Evolutionary conservation across 1,140 invertebrate genomes (phyloP).

Genomic region (Listronotus oregonensis): DNA sequence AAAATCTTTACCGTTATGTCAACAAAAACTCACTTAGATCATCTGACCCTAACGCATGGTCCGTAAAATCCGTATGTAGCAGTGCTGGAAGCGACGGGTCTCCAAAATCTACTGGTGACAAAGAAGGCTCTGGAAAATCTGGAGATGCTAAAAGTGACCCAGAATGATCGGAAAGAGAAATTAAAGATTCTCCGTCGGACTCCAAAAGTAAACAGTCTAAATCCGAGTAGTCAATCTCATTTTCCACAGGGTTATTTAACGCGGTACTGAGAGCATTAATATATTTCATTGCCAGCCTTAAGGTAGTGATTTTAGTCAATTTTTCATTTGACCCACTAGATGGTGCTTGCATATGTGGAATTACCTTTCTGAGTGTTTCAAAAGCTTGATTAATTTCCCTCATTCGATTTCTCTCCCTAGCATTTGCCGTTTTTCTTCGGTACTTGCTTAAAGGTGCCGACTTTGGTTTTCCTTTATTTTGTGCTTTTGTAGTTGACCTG

Average conservation of each 20-base stretch:
- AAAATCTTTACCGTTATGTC: slow-evolving; percentile 40
- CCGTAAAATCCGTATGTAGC: slow-evolving; percentile 51
- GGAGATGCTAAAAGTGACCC: slow-evolving; percentile 49
- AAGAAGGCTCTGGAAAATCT: slow-evolving; percentile 52
- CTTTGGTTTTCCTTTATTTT: slow-evolving; percentile 64
- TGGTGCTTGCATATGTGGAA: slow-evolving; percentile 65
- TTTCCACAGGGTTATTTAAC: slow-evolving; percentile 43
- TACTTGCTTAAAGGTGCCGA: slow-evolving; percentile 88
- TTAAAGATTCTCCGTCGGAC: slow-evolving; percentile 61
- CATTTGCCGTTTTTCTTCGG: slow-evolving; percentile 86
- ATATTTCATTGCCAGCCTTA: slow-evolving; percentile 84
- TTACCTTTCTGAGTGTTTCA: slow-evolving; percentile 74
- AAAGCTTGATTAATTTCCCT: slow-evolving; percentile 88
- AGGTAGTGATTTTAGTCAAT: slow-evolving; percentile 85
- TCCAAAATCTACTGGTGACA: slow-evolving; percentile 50
- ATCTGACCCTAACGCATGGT: slow-evolving; percentile 42
- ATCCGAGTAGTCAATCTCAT: slow-evolving; percentile 47
- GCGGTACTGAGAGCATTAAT: slow-evolving; percentile 69
- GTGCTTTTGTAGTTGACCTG: slow-evolving; percentile 27
- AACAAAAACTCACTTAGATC: slow-evolving; percentile 53
- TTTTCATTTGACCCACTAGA: slow-evolving; percentile 66
- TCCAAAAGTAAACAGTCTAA: slow-evolving; percentile 60
- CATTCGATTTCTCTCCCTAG: slow-evolving; percentile 83
- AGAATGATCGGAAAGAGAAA: slow-evolving; percentile 55
- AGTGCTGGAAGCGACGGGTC: slow-evolving; percentile 49